A percentile compares a stretch with the other conserved stretches of the same genome.
Conservation (phyloP, 2,888 invertebrate species). For the Lypha dubia region DNA sequence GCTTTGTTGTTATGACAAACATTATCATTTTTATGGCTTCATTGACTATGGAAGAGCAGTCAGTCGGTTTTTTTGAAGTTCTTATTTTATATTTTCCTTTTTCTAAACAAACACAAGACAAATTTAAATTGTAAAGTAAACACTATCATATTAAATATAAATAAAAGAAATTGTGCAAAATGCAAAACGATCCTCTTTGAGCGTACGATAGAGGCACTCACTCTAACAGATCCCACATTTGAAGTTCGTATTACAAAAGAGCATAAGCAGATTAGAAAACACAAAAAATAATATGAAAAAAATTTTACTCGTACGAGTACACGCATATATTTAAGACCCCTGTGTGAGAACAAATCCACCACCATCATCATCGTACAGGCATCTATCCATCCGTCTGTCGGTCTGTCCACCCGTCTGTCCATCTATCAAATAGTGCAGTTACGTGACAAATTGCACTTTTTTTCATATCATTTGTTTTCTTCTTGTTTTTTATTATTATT, state of each 20-base stretch:
- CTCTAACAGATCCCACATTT: slow-evolving; percentile 63
- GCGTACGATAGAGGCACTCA: background rate
- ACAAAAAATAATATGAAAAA: slow-evolving; percentile 19
- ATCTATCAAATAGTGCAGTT: slow-evolving; percentile 53
- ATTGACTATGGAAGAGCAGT: slow-evolving; percentile 27
- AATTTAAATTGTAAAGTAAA: slow-evolving; percentile 37
- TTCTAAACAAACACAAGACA: slow-evolving; percentile 5
- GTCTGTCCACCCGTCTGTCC: background rate
- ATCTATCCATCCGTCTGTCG: background rate
- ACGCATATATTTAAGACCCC: slow-evolving; percentile 21
- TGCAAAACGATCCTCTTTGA: slow-evolving; percentile 51
- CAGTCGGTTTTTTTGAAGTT: slow-evolving; percentile 16
- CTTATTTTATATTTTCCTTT: slow-evolving; percentile 5
- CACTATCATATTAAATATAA: slow-evolving; percentile 11
- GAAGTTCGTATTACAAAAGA: slow-evolving; percentile 64
- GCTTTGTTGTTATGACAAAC: slow-evolving; percentile 34
- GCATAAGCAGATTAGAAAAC: slow-evolving; percentile 34
- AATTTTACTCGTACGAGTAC: slow-evolving; percentile 11
- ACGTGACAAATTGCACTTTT: slow-evolving; percentile 64
- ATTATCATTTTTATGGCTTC: slow-evolving; percentile 64
- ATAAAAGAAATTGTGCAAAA: slow-evolving; percentile 30
- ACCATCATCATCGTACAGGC: background rate
- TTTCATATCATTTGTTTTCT: slow-evolving; percentile 8
- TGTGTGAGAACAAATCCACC: slow-evolving; percentile 1
- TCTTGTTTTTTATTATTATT: slow-evolving; percentile 8